phyloP scores from a whole-genome alignment of 2,113 vertebrate genomes.

The Dasyurus viverrinus region DNA sequence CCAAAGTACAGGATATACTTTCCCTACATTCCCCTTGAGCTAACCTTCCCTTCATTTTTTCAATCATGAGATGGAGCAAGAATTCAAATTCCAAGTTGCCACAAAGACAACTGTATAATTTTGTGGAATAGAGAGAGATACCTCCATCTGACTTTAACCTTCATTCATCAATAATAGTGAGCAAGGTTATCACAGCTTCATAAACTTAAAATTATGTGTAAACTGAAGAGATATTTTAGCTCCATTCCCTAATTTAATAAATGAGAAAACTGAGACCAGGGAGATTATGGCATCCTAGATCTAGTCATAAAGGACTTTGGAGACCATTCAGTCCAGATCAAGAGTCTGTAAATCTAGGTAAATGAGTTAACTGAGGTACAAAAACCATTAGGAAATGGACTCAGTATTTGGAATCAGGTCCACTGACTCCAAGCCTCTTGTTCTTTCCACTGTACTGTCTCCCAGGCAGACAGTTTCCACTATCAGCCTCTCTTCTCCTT shows the following conservation, averaged over 20 bases:
- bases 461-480: not conserved
- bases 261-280: too few species aligned
- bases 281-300: too few species aligned
- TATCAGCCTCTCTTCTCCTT: not conserved
- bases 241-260: too few species aligned
- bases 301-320: too few species aligned
- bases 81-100: too few species aligned
- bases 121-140: not conserved
- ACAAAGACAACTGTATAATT: too few species aligned
- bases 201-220: too few species aligned
- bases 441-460: not conserved
- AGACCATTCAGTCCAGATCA: too few species aligned
- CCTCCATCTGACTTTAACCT: not conserved
- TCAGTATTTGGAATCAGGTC: not conserved
- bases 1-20: too few species aligned
- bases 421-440: not conserved
- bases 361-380: not conserved
- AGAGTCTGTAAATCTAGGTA: not conserved
- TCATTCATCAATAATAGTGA: not conserved
- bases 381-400: not conserved
- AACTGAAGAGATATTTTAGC: too few species aligned
- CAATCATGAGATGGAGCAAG: not conserved
- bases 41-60: not conserved
- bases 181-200: too few species aligned
- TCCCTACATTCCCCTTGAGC: not conserved